Evolutionary conservation across 2,113 vertebrate genomes (phyloP).

Genomic region (Tragelaphus scriptus): DNA sequence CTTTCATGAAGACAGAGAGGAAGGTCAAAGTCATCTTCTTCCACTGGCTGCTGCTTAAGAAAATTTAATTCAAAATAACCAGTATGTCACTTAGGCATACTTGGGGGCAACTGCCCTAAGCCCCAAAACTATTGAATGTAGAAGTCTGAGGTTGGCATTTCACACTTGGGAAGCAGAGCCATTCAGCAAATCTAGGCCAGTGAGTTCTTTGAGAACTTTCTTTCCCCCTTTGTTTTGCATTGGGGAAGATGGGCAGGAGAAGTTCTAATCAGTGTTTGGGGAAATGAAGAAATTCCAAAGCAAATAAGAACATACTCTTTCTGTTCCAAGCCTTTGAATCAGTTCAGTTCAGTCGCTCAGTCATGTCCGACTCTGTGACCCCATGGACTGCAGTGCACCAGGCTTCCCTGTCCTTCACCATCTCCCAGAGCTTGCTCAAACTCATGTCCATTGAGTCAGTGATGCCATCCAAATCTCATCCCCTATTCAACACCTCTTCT

Average conservation of each 20-base stretch:
- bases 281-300: not conserved
- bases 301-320: not conserved
- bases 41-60: not conserved
- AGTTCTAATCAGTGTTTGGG: not conserved
- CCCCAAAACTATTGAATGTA: not conserved
- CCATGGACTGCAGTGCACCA: not conserved
- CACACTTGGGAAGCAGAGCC: not conserved
- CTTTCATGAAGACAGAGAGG: not conserved
- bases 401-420: not conserved
- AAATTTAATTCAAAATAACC: not conserved
- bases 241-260: not conserved
- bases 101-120: not conserved
- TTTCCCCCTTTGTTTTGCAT: not conserved
- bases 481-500: not conserved
- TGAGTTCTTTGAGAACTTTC: not conserved
- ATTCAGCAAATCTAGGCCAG: not conserved
- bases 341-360: not conserved
- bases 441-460: fast-evolving
- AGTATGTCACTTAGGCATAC: not conserved
- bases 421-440: not conserved
- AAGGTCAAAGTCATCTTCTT: not conserved
- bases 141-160: not conserved
- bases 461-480: not conserved
- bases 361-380: fast-evolving
- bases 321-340: not conserved